Base-by-base conservation (phyloP, 1,140 invertebrate genomes). In the Euschistus heros region DNA sequence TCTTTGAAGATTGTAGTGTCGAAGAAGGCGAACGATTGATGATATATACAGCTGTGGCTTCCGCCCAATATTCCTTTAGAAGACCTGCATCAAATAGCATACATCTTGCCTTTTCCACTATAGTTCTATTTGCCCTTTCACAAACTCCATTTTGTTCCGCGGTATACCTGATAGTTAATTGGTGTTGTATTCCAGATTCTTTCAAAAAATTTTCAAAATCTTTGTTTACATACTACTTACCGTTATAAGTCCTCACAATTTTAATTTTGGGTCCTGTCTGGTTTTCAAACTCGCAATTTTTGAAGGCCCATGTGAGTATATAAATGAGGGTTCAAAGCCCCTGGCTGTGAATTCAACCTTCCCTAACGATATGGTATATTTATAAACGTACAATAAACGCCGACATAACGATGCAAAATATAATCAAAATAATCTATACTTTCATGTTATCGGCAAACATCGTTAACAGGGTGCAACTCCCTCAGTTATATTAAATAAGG, bases 71-170 rank as follows among this genome's bases (percentile, higher is more conserved):
- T 60, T 15, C 24, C 37, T 71, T 69, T 15, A 52, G 37, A 64
- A 71, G 24, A n/a, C 69, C 22, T 59, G 68, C 65, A 61, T 70
- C 59, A 22, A 70, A 18, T 15, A 74, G 17, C 65, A 73, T 64
- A 65, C 68, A 66, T 37, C 71, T 68, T 27, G 71, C 69, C 66
- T 69, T 70, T 47, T 76, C 72, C 22, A 75, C 37, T 14, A 76
- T 50, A 0, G 72, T 72, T 2, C 74, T 26, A 63, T 75, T 76
- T 67, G 70, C 69, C n/a, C 74, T 55, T 64, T 72, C 77, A 7
- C 70, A 72, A 5, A 73, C 61, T 0, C 73, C 75, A 70, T 79
- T 80, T 68, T 76, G 74, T 68, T 78, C 66, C 0, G 75, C 75
- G 22, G 72, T 71, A 52, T 77, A 74, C 15, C 70, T 52, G n/a